Evolutionary conservation across 2,113 vertebrate species (phyloP), one percentile per base, ranked within the genome.

Genomic region (Macroglossus sobrinus): DNA sequence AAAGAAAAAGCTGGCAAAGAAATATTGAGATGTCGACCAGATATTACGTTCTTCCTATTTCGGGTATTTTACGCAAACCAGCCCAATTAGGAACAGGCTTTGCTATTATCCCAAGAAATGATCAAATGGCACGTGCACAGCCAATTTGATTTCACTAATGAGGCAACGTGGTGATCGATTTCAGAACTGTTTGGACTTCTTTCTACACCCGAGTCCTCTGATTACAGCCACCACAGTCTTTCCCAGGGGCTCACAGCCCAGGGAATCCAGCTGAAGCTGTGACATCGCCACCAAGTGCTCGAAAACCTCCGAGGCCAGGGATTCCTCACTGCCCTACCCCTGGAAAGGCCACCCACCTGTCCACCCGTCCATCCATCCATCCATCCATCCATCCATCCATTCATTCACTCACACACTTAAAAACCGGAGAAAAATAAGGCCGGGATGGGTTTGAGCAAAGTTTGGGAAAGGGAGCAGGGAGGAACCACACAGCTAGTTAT

Each of bases 351-450:
- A 30, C 45, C 40, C 8, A 16, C 0, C 28, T 28, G 18, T 22
- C 22, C 24, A 24, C 45, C 35, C 3, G 9, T 0, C 21, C 33
- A 30, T 21, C 15, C 55, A n/a, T 0, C 9, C 35, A 47, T 8
- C 12, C 68, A 45, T 40, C 5, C 61, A 26, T 11, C 16, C 69
- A 64, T 0, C 9, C 35, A 47, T 8, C 12, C 68, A 45, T 40
- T 7, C 61, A 26, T 11, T 21, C 69, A 64, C 24, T 45, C 84
- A 35, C 24, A 7, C 53, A 86, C 74, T 40, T 1, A 0, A 47
- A 64, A 69, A 50, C 80, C 35, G 38, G 71, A 61, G 68, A 45
- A 91, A 93, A 84, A 22, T 9, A 74, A 92, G 30, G 63, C 45
- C 38, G 50, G 28, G 47, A 6, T 50, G n/a, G 28, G 30, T n/a